Evolutionary conservation across 2,797 vertebrate species (phyloP).

Genomic region (Lateolabrax maculatus): DNA sequence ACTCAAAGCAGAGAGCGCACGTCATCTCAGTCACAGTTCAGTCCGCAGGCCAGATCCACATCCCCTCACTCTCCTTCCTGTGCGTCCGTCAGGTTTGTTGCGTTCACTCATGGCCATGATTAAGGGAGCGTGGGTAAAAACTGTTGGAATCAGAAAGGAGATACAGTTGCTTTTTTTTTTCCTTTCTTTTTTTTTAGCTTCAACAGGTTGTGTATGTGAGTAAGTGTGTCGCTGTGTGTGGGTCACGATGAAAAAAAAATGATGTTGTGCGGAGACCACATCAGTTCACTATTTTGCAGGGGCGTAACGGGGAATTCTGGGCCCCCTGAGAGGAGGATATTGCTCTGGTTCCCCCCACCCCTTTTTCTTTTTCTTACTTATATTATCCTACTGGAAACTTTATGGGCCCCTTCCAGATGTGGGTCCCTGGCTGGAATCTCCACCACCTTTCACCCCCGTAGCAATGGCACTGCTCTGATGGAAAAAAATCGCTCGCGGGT

Average conservation of each 20-base stretch:
- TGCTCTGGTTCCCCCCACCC: slow-evolving; percentile 28
- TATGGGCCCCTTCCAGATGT: slow-evolving; percentile 19
- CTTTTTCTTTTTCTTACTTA: slow-evolving; percentile 7
- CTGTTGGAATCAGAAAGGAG: slow-evolving; percentile 53
- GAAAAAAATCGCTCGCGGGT: slow-evolving; percentile 19
- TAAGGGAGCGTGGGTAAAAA: slow-evolving; percentile 49
- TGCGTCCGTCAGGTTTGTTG: slow-evolving; percentile 58
- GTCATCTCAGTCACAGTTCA: slow-evolving; percentile 71
- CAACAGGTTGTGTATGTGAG: slow-evolving; percentile 46
- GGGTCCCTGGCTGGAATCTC: slow-evolving; percentile 29
- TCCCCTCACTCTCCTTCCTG: slow-evolving; percentile 41
- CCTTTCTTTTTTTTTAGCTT: slow-evolving; percentile 35
- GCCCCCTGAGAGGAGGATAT: slow-evolving; percentile 43
- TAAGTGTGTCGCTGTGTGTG: slow-evolving; percentile 50
- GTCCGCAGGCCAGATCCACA: slow-evolving; percentile 76
- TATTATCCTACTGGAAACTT: slow-evolving; percentile 38
- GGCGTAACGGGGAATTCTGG: slow-evolving; percentile 42
- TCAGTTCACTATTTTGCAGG: slow-evolving; percentile 57
- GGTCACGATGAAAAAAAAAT: slow-evolving; percentile 36
- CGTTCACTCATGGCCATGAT: slow-evolving; percentile 41
- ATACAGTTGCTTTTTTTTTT: slow-evolving; percentile 41
- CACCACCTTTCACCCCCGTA: slow-evolving; percentile 37
- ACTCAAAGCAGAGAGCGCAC: slow-evolving; percentile 77
- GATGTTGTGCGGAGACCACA: slow-evolving; percentile 45
- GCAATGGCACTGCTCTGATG: slow-evolving; percentile 49